Percentiles rank a stretch among this genome's conserved stretches.
phyloP scores from a whole-genome alignment of 2,797 vertebrate genomes.

The Melanotaenia parkinsoni region DNA sequence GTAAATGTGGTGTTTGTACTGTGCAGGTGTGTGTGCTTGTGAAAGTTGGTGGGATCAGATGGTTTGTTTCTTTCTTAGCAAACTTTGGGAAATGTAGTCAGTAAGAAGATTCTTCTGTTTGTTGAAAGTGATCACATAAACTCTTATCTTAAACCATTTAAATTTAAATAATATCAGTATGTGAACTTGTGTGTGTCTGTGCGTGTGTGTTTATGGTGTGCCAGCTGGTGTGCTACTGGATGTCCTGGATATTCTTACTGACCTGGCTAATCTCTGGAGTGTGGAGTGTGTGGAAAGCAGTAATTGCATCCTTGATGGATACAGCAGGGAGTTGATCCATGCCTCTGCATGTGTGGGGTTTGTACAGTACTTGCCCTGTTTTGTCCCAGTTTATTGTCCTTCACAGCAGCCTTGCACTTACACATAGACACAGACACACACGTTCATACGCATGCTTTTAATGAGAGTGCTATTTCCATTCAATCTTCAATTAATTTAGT shows the following conservation, averaged over 20 bases:
- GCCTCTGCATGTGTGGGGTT: slow-evolving; percentile 54
- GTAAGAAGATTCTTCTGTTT: not conserved
- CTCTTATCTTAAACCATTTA: not conserved
- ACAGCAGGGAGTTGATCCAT: slow-evolving; percentile 72
- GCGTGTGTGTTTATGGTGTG: slow-evolving; percentile 36
- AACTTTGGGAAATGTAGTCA: not conserved
- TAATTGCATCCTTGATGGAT: slow-evolving; percentile 74
- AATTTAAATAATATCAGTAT: not conserved
- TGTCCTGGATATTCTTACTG: slow-evolving; percentile 72
- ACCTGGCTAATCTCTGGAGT: slow-evolving; percentile 77
- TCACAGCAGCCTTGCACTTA: slow-evolving; percentile 34
- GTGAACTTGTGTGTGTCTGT: slow-evolving; percentile 7
- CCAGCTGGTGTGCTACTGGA: slow-evolving; percentile 26
- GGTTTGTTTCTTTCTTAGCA: slow-evolving; percentile 16
- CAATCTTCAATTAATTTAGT: slow-evolving; percentile 25
- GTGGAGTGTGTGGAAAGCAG: slow-evolving; percentile 61
- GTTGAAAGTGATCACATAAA: not conserved
- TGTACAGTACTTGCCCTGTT: slow-evolving; percentile 58
- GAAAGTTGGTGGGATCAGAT: not conserved
- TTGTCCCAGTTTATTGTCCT: slow-evolving; percentile 75
- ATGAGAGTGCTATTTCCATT: slow-evolving; percentile 23
- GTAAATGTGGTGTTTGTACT: slow-evolving; percentile 11
- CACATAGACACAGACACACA: slow-evolving; percentile 5
- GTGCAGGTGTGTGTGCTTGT: slow-evolving; percentile 1
- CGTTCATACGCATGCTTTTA: slow-evolving; percentile 17